Conservation (phyloP, 1,140 invertebrate species). For the Platyscapa corneri region DNA sequence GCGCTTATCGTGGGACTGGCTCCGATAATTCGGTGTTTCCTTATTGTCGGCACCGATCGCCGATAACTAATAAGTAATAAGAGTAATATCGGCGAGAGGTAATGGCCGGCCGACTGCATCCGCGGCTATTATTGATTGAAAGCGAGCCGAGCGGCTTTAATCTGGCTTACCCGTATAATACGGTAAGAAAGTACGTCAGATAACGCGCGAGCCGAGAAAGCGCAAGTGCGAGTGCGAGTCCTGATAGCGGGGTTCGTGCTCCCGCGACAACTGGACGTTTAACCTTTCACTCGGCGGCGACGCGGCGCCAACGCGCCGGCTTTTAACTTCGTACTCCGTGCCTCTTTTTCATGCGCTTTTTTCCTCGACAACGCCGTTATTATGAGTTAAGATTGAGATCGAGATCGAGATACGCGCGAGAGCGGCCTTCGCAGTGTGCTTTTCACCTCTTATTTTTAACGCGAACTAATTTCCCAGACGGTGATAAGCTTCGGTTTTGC, state of each 20-base stretch:
- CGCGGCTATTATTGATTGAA: too few species aligned
- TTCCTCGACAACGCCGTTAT: neutral
- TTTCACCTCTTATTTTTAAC: constrained; percentile 1
- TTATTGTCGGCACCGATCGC: neutral
- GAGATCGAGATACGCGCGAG: constrained; percentile 7
- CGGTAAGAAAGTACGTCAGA: neutral
- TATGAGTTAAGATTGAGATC: constrained; percentile 22
- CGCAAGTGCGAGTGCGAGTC: neutral
- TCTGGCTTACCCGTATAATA: neutral
- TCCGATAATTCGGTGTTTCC: too few species aligned
- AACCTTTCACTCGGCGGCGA: constrained; percentile 12
- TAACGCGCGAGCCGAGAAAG: neutral
- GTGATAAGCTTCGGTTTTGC: constrained; percentile 22
- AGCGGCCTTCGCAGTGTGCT: neutral
- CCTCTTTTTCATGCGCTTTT: neutral
- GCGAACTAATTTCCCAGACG: constrained; percentile 10
- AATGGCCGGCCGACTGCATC: neutral
- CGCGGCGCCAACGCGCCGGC: neutral
- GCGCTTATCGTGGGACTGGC: neutral
- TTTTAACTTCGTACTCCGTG: neutral
- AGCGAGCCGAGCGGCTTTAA: neutral
- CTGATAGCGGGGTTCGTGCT: too few species aligned
- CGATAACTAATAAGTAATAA: too few species aligned
- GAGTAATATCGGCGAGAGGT: too few species aligned
- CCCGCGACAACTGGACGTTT: neutral